Percentiles rank a stretch among this genome's conserved stretches.
Evolutionary conservation across 2,888 invertebrate species (phyloP).

Genomic region (Polydesmus complanatus): DNA sequence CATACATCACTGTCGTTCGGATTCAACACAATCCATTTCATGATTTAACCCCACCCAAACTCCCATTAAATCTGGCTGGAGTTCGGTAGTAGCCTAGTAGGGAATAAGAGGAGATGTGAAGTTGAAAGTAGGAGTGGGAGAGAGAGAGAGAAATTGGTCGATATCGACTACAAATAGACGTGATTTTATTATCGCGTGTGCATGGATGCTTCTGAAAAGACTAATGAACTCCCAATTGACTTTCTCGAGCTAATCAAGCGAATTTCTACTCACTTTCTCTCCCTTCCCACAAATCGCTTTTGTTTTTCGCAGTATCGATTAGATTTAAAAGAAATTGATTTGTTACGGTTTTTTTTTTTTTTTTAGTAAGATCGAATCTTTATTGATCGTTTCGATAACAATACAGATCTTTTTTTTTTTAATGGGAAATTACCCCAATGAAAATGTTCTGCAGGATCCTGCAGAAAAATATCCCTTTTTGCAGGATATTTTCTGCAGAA

Average conservation of each 20-base stretch:
- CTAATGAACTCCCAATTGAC: not conserved
- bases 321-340: no score
- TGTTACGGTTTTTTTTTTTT: no score
- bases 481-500: no score
- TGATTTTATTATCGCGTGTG: not conserved
- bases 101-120: no score
- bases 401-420: no score
- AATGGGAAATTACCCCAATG: no score
- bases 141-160: not conserved
- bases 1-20: not conserved
- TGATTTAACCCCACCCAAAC: not conserved
- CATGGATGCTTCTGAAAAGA: not conserved
- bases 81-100: no score
- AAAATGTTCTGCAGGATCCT: no score
- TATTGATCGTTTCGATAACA: not conserved
- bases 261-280: not conserved
- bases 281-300: not conserved
- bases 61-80: not conserved
- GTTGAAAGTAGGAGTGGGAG: not conserved
- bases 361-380: not conserved
- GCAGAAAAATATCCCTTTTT: no score
- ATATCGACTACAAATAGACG: not conserved
- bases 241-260: not conserved
- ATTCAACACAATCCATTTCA: not conserved
- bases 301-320: no score